Evolutionary conservation across 2,888 invertebrate species (phyloP).

Genomic region (Ormyrus thymus): DNA sequence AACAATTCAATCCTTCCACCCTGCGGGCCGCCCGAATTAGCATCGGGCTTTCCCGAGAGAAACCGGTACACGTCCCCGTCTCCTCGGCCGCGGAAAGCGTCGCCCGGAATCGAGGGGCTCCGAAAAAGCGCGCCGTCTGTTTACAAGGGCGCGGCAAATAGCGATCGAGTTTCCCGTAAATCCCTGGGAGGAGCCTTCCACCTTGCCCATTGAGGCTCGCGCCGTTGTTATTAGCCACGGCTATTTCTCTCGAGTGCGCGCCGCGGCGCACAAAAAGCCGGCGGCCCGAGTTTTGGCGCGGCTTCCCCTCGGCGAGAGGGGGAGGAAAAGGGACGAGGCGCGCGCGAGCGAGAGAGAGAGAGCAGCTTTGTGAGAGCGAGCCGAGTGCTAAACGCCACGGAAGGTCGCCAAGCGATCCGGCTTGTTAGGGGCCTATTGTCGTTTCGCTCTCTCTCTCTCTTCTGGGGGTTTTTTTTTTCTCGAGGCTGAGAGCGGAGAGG

Average conservation of each 20-base stretch:
- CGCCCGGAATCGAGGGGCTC: no score
- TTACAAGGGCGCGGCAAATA: background rate
- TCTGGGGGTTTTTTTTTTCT: constrained; percentile 1
- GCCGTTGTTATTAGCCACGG: constrained; percentile 29
- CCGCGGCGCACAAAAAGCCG: constrained; percentile 38
- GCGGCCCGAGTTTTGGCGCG: background rate
- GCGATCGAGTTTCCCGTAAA: constrained; percentile 39
- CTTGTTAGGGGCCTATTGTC: constrained; percentile 12
- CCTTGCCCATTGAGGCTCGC: constrained; percentile 25
- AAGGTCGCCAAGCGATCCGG: background rate
- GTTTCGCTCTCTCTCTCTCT: constrained; percentile 24
- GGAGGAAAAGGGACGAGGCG: constrained; percentile 23
- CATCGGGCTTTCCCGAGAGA: no score
- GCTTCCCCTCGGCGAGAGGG: background rate
- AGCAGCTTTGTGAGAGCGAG: no score
- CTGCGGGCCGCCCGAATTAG: no score
- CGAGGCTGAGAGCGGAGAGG: background rate
- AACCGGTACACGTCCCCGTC: no score
- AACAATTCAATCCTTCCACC: no score
- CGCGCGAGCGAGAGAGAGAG: constrained; percentile 42
- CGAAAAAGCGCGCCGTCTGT: background rate
- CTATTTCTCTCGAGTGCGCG: constrained; percentile 46
- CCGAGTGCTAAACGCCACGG: no score
- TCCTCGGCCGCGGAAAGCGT: background rate
- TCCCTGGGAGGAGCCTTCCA: constrained; percentile 43